Evolutionary conservation across 1,140 invertebrate species (phyloP).

Genomic region (Bradynema listronoti): DNA sequence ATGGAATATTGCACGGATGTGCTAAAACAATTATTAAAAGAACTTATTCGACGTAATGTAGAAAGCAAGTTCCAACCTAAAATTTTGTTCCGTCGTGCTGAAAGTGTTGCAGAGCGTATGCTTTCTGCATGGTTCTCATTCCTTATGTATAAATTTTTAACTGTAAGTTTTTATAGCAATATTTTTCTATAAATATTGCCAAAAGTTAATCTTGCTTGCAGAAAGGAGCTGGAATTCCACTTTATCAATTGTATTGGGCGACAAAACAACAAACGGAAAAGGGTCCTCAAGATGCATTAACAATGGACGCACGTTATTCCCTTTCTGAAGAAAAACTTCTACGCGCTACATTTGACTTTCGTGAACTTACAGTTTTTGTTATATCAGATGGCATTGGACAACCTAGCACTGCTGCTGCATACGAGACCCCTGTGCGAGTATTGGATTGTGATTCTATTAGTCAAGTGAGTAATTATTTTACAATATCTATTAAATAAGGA

Average conservation of each 20-base stretch:
- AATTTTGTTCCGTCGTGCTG: constrained; percentile 79
- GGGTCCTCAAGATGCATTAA: constrained; percentile 92
- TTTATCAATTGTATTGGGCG: constrained; percentile 93
- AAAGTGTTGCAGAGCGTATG: constrained; percentile 99
- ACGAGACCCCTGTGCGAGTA: constrained; percentile 70
- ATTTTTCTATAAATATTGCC: constrained; percentile 16
- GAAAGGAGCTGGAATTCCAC: constrained; percentile 88
- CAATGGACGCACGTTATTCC: constrained; percentile 92
- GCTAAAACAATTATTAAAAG: constrained; percentile 86
- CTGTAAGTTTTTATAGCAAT: constrained; percentile 52
- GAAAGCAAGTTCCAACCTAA: constrained; percentile 97
- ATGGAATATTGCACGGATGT: constrained; percentile 99
- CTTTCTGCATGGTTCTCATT: constrained; percentile 98
- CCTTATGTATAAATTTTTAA: constrained; percentile 83
- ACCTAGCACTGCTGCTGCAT: constrained; percentile 22
- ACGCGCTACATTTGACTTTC: constrained; percentile 90
- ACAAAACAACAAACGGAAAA: constrained; percentile 99
- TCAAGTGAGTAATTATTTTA: constrained; percentile 63
- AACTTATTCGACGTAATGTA: constrained; percentile 95
- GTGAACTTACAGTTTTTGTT: constrained; percentile 81
- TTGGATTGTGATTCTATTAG: constrained; percentile 98
- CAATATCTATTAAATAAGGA: neutral
- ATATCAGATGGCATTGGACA: constrained; percentile 65
- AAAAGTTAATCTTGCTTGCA: constrained; percentile 62
- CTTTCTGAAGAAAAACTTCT: constrained; percentile 96